Base-by-base conservation (phyloP, 1,140 invertebrate genomes). In the Prorops nasuta region DNA sequence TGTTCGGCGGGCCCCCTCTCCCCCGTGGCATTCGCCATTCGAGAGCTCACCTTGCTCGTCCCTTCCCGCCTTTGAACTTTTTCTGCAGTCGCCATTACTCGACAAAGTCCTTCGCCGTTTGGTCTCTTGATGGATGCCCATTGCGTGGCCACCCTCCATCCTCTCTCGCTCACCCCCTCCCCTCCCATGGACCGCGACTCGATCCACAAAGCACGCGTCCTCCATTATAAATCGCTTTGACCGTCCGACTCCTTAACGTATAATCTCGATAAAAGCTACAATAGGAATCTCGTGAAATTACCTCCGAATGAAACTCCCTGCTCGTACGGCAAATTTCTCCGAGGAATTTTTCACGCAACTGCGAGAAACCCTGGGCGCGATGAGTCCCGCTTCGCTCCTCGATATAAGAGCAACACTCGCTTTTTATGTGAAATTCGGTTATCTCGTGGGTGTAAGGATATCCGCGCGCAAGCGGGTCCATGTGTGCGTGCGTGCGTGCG, bases 1-100 rank as follows among this genome's bases (percentile, higher is more conserved):
- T 53, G 48, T 46, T 15, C 40, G 50, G 49, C 31, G n/a, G 10
- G 50, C 34, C 24, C 24, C 47, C 21, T 39, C 31, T 24, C 32
- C 37, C 38, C 45, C 24, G 34, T 56, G 45, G 10, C 44, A 44
- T 40, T 44, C 48, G 44, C 53, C 54, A 57, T 44, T 52, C 49
- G 35, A 54, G 57, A 58, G 58, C 51, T 48, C 56, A 49, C 43
- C 51, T 50, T n/a, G n/a, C n/a, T n/a, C n/a, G n/a, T n/a, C 44
- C 31, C 42, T 42, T 54, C 51, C 42, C 46, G 49, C 44, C 21
- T 32, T 37, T 39, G 36, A 24, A 48, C 51, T 57, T 71, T 70
- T 69, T 67, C 53, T 66, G 58, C 41, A 58, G 57, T 69, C 66
- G 67, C 67, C 66, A 71, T 71, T 72, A 69, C 67, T 73, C 69